phyloP scores from a whole-genome alignment of 2,888 invertebrate species.

The Scrobipalpa atriplicella region DNA sequence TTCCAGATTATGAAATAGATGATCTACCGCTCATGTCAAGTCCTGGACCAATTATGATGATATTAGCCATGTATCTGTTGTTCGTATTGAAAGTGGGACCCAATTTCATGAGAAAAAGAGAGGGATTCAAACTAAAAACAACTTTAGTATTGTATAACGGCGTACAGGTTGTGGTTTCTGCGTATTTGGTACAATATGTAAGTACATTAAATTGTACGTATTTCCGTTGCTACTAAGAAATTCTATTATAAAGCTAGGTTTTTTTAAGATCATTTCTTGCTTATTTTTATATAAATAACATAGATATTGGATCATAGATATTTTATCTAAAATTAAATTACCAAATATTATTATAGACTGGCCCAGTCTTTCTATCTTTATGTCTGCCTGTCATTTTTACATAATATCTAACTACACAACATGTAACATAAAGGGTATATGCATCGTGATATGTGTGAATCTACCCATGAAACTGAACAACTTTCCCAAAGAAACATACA shows the following conservation, averaged over 20 bases:
- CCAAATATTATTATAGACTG: no score
- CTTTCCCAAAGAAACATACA: no score
- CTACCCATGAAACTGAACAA: no score
- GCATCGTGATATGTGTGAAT: no score
- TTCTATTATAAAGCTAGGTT: neutral
- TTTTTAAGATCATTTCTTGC: neutral
- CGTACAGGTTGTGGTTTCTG: slow-evolving; percentile 92
- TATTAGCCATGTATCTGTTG: slow-evolving; percentile 88
- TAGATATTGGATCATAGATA: no score
- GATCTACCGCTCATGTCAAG: slow-evolving; percentile 91
- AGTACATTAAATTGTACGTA: slow-evolving; percentile 55
- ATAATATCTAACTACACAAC: no score
- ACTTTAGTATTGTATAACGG: slow-evolving; percentile 92
- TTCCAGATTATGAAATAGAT: slow-evolving; percentile 80
- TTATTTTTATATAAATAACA: neutral
- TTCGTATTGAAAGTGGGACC: slow-evolving; percentile 91
- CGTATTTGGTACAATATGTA: slow-evolving; percentile 92
- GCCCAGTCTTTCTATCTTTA: no score
- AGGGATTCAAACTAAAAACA: slow-evolving; percentile 89
- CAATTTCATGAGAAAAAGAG: slow-evolving; percentile 91
- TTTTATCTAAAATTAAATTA: no score
- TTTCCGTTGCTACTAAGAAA: no score
- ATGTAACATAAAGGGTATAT: no score
- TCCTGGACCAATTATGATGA: slow-evolving; percentile 88
- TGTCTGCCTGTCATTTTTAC: no score